Evolutionary conservation across 2,888 invertebrate genomes (phyloP).

Genomic region (Horisme vitalbata): DNA sequence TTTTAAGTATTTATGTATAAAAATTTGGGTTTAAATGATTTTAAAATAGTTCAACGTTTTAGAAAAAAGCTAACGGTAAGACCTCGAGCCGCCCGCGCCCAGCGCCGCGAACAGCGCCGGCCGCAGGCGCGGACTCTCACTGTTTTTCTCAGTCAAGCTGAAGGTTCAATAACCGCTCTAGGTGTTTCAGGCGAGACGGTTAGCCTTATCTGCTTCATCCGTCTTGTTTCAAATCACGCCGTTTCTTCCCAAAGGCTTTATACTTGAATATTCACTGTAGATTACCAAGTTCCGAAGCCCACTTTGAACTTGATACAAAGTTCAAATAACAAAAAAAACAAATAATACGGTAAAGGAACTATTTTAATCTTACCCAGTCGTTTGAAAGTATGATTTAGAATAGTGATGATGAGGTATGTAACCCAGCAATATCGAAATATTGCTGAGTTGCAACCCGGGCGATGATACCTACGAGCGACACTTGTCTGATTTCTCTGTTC

Average conservation of each 20-base stretch:
- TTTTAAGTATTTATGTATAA: no score
- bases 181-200: conserved; percentile 20
- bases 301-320: conserved; percentile 7
- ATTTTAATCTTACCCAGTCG: conserved; percentile 14
- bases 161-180: conserved; percentile 9
- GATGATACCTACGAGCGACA: conserved; percentile 21
- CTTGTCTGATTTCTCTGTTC: conserved; percentile 24
- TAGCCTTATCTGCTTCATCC: conserved; percentile 29
- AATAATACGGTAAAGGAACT: background rate
- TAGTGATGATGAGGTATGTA: conserved; percentile 8
- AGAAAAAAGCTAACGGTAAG: no score
- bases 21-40: no score
- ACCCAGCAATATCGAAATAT: no score
- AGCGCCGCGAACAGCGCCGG: no score
- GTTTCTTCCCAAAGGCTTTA: conserved; percentile 23
- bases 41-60: no score
- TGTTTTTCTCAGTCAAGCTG: conserved; percentile 2
- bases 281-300: conserved; percentile 13
- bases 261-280: conserved; percentile 20
- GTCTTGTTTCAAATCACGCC: conserved; percentile 29
- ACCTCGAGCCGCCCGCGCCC: no score
- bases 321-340: conserved; percentile 4
- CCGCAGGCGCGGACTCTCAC: conserved; percentile 4
- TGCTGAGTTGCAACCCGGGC: conserved; percentile 21
- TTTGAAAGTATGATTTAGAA: conserved; percentile 18